phyloP scores from a whole-genome alignment of 2,888 invertebrate species.

The Frankliniella intonsa region DNA sequence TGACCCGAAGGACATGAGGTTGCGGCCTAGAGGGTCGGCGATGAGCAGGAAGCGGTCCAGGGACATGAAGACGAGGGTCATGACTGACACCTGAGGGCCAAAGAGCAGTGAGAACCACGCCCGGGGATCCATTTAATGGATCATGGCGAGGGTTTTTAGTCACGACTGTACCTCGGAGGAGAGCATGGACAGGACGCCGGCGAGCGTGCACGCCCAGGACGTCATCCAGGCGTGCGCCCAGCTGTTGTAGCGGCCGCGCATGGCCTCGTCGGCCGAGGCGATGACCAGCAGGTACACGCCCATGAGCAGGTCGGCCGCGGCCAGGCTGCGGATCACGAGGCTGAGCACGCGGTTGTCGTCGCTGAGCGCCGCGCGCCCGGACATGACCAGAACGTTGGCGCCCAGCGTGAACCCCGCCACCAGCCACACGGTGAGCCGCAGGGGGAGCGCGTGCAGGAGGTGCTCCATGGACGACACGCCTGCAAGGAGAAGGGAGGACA shows the following conservation, averaged over 20 bases:
- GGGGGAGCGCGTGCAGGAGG: constrained; percentile 54
- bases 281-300: constrained; percentile 61
- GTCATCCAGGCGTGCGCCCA: constrained; percentile 60
- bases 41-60: constrained; percentile 63
- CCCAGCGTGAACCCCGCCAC: constrained; percentile 56
- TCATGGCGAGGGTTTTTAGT: no score
- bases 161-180: constrained; percentile 55
- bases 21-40: constrained; percentile 55
- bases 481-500: constrained; percentile 39
- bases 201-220: constrained; percentile 59
- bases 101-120: no score
- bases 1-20: constrained; percentile 53
- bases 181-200: constrained; percentile 60
- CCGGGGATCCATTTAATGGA: no score
- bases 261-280: constrained; percentile 56
- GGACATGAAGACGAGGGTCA: constrained; percentile 65
- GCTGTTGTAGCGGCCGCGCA: constrained; percentile 54
- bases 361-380: constrained; percentile 55
- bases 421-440: constrained; percentile 59
- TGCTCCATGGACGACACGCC: constrained; percentile 58
- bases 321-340: constrained; percentile 60
- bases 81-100: constrained; percentile 54
- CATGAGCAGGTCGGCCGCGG: constrained; percentile 64
- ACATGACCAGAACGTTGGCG: constrained; percentile 61
- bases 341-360: constrained; percentile 61